phyloP scores from a whole-genome alignment of 2,113 vertebrate species.

The Sylvia atricapilla region DNA sequence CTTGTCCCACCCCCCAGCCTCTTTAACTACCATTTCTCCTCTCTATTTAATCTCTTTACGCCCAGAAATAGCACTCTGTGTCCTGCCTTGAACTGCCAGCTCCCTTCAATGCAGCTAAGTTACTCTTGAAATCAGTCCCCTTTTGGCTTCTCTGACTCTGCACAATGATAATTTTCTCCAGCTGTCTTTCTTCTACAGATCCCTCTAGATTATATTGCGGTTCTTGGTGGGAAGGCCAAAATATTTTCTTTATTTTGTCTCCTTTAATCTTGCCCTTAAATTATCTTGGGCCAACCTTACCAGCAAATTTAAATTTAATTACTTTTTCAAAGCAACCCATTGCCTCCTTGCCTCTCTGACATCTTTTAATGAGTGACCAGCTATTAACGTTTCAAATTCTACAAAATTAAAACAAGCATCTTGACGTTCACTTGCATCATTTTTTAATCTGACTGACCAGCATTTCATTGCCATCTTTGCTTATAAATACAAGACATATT shows the following conservation, averaged over 20 bases:
- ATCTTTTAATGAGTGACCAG: not conserved
- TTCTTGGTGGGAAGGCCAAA: not conserved
- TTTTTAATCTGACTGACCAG: not conserved
- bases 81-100: conserved; percentile 14
- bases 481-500: not conserved
- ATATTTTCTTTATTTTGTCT: not conserved
- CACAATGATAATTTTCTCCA: not conserved
- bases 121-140: not conserved
- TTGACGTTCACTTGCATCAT: not conserved
- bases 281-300: not conserved
- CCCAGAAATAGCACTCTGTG: not conserved
- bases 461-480: not conserved
- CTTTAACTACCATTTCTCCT: not conserved
- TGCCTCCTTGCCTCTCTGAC: accelerated
- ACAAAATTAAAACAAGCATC: not conserved
- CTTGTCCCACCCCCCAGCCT: not conserved
- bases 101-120: not conserved
- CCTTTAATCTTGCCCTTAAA: not conserved
- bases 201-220: not conserved
- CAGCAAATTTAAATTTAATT: not conserved
- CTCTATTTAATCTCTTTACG: not conserved
- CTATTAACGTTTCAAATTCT: not conserved
- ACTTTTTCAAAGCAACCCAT: not conserved
- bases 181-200: not conserved
- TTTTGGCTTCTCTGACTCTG: not conserved